A percentile compares a stretch with the other conserved stretches of the same genome.
Evolutionary conservation across 2,888 invertebrate species (phyloP).

Genomic region (Scaptomyza parva): DNA sequence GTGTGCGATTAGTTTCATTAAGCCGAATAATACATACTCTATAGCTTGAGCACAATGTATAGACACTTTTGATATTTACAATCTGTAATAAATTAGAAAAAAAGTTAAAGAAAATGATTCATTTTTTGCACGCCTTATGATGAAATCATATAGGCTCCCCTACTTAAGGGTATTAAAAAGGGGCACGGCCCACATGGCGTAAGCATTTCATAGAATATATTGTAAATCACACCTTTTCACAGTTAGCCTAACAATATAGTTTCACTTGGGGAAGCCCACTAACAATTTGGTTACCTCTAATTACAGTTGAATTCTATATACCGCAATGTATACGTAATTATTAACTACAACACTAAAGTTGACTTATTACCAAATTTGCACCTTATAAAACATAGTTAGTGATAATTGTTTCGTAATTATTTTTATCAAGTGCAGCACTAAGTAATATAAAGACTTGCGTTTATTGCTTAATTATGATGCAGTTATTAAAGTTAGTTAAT

Average conservation of each 20-base stretch:
- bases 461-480: constrained; percentile 7
- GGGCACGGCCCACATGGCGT: constrained; percentile 21
- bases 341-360: background rate
- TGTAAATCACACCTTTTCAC: background rate
- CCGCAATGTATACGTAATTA: constrained; percentile 1
- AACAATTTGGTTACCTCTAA: background rate
- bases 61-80: too few relatives aligned
- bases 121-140: background rate
- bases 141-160: too few relatives aligned
- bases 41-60: too few relatives aligned
- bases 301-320: background rate
- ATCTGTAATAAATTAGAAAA: too few relatives aligned
- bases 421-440: background rate
- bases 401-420: constrained; percentile 1
- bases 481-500: background rate
- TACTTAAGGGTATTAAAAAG: background rate
- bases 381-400: background rate
- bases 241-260: constrained; percentile 4
- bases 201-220: background rate
- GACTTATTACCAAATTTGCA: constrained; percentile 11
- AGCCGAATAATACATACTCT: background rate
- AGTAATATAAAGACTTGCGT: background rate
- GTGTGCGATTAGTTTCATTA: background rate
- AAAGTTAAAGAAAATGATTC: too few relatives aligned
- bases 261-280: background rate